Evolutionary conservation across 2,113 vertebrate species (phyloP).

Genomic region (Peromyscus leucopus): DNA sequence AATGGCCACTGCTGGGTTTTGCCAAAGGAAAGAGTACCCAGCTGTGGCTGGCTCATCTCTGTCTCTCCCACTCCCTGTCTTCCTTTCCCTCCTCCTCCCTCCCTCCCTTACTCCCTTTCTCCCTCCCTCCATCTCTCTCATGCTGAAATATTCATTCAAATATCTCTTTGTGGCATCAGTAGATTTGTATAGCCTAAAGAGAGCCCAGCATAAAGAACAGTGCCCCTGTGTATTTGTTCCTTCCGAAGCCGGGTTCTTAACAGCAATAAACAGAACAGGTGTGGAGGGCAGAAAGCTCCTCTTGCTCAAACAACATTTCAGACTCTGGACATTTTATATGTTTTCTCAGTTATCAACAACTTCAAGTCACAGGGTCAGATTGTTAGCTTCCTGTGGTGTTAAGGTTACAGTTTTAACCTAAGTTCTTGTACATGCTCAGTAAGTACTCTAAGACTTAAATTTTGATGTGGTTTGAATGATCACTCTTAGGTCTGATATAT

Average conservation of each 20-base stretch:
- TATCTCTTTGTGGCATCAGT: neutral
- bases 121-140: neutral
- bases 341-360: conserved; percentile 12
- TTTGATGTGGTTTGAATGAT: neutral
- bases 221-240: neutral
- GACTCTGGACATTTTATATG: neutral
- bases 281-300: conserved; percentile 6
- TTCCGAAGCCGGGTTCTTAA: neutral
- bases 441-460: neutral
- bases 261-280: neutral
- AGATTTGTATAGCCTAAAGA: neutral
- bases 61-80: neutral
- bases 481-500: neutral
- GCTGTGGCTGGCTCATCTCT: neutral
- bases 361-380: neutral
- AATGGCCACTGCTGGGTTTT: conserved; percentile 56
- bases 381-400: neutral
- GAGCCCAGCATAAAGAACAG: neutral
- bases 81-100: too few species aligned
- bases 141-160: conserved; percentile 47
- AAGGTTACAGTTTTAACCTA: neutral
- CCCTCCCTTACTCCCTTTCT: neutral
- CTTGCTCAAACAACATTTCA: neutral
- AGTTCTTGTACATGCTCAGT: neutral
- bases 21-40: conserved; percentile 74